A percentile compares a stretch with the other conserved stretches of the same genome.
These are phyloP conservation scores for Phaenicophaeus curvirostris DNA, from an alignment of 2,797 vertebrate species.

Conservation along the genomic window DNA sequence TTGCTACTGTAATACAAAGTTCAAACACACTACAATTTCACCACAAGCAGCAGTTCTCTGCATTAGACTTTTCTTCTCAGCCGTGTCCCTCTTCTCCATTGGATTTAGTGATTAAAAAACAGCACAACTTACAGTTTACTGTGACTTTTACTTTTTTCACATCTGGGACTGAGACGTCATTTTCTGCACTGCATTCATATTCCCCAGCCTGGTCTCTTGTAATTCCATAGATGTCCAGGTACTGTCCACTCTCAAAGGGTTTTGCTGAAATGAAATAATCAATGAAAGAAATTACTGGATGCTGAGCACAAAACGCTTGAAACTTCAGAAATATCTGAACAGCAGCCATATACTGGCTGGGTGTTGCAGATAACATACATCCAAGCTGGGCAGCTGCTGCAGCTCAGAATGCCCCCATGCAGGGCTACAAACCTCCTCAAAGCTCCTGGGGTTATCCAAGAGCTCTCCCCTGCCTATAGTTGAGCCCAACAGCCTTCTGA, in stretches of 20 bases:
- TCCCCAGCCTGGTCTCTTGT: constrained; percentile 95
- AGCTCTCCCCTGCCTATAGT: neutral
- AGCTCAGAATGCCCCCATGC: neutral
- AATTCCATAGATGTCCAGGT: constrained; percentile 95
- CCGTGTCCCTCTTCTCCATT: neutral
- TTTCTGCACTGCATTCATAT: constrained; percentile 95
- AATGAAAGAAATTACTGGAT: neutral
- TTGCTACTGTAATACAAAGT: neutral
- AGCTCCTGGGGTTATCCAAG: neutral
- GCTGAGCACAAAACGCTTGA: neutral
- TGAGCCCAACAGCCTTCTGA: neutral
- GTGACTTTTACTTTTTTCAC: constrained; percentile 93
- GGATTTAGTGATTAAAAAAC: neutral
- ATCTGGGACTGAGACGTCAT: constrained; percentile 93
- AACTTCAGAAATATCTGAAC: neutral
- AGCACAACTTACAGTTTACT: constrained; percentile 93
- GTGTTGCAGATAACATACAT: neutral
- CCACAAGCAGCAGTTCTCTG: neutral
- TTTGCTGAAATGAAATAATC: constrained; percentile 79
- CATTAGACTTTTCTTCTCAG: neutral
- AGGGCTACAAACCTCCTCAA: accelerated
- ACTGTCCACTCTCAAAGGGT: constrained; percentile 93
- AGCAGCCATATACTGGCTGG: neutral
- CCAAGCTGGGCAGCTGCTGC: neutral
- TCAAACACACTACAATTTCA: neutral